Base-by-base conservation (phyloP, 2,797 vertebrate species). In the Enteromius viviparus region DNA sequence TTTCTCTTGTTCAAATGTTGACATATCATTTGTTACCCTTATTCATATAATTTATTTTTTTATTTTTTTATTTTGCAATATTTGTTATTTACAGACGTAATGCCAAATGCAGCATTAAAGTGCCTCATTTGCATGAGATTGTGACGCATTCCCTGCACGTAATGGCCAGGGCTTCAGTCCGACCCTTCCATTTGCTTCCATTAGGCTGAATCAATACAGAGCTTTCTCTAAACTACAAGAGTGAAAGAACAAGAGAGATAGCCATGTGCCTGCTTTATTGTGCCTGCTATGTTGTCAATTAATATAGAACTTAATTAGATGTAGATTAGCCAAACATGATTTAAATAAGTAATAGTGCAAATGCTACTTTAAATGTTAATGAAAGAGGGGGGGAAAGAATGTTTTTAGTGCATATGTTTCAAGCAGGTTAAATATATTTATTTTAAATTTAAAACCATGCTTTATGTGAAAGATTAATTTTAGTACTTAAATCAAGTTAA, bases 141-240 rank as follows among this genome's bases (percentile, higher is more conserved):
- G 42, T 82, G 62, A 71, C 21, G 3, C 66, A 58, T 32, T 51
- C 53, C 14, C 42, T 37, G 62, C 32, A 68, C 42, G 14, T 53
- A 71, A 75, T 81, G 70, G 53, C 82, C 21, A 40, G 37, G 42
- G n/a, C 45, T 78, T 55, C 64, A 72, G 14, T 32, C 29, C 29
- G 62, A 64, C 14, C 62, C 62, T 64, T 64, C 62, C 62, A 58
- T 72, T 80, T 64, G 23, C 71, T 69, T 75, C 40, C 80, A 78
- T 88, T 82, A 85, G 79, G 34, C 45, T 17, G 29, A 83, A 88
- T 87, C 85, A 69, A 84, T 87, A 82, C n/a, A 37, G 3, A 19
- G 29, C 76, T 85, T 79, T 69, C 26, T 78, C 21, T 72, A 51
- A 40, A 53, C 58, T 47, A 53, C 29, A 47, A 75, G 6, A 75